Conservation (phyloP, 2,113 vertebrate genomes). For the Oncorhynchus masou region DNA sequence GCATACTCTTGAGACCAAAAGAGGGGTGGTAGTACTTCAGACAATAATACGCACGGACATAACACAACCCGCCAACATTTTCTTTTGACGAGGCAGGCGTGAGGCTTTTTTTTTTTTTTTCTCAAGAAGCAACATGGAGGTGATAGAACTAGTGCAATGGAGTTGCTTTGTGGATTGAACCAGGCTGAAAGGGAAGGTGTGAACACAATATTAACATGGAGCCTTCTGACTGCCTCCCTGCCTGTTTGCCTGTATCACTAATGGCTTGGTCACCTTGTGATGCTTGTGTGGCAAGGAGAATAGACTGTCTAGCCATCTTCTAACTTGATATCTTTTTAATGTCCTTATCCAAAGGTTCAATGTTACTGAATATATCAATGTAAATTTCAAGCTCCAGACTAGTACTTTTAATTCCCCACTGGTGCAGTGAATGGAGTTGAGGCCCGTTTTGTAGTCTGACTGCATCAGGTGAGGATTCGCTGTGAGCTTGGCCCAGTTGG, state of each 20-base stretch:
- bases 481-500: neutral
- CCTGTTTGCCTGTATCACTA: too few species aligned
- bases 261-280: neutral
- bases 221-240: neutral
- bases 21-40: neutral
- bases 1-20: neutral
- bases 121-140: neutral
- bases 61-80: neutral
- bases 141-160: neutral
- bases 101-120: neutral
- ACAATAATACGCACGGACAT: neutral
- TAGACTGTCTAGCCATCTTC: too few species aligned
- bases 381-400: too few species aligned
- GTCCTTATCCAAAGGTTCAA: too few species aligned
- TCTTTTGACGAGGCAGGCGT: too few species aligned
- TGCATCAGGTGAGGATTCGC: neutral
- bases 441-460: slow-evolving; percentile 9
- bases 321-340: too few species aligned
- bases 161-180: neutral
- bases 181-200: neutral
- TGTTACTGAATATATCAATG: too few species aligned
- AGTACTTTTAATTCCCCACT: neutral
- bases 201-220: slow-evolving; percentile 10
- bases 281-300: neutral
- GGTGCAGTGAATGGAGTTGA: neutral